Percentiles rank a stretch among this genome's conserved stretches.
Evolutionary conservation across 2,113 vertebrate genomes (phyloP).

Genomic region (Todiramphus chloris): DNA sequence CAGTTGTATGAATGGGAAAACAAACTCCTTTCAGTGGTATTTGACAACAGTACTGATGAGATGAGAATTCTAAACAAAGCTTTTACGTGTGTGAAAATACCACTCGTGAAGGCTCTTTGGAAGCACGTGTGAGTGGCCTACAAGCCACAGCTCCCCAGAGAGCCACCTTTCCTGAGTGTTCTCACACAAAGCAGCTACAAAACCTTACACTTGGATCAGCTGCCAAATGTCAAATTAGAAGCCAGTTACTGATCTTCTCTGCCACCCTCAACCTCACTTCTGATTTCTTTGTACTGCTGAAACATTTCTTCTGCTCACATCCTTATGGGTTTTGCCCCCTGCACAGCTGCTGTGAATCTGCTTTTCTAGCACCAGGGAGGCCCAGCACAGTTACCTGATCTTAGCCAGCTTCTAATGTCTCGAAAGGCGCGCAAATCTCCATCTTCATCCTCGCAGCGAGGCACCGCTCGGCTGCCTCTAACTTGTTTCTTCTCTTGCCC

Average conservation of each 20-base stretch:
- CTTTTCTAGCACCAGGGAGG: conserved; percentile 34
- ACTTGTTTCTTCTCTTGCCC: conserved; percentile 71
- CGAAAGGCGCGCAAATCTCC: conserved; percentile 70
- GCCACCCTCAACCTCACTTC: conserved; percentile 66
- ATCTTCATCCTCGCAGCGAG: background rate
- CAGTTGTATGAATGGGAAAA: background rate
- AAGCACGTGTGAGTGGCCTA: background rate
- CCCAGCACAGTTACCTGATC: conserved; percentile 50
- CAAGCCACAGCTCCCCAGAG: background rate
- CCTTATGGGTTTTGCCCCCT: conserved; percentile 13
- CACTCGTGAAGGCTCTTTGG: background rate
- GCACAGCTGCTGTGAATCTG: conserved; percentile 44
- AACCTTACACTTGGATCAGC: background rate
- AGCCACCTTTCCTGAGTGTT: background rate
- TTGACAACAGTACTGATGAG: background rate
- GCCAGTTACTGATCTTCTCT: background rate
- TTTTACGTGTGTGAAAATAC: background rate
- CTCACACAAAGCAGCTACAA: background rate
- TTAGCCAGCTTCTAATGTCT: conserved; percentile 60
- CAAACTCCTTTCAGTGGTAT: background rate
- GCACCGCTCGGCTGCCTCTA: conserved; percentile 47
- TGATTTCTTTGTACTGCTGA: conserved; percentile 61
- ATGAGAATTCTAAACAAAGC: background rate
- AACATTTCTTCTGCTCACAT: conserved; percentile 46
- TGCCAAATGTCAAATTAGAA: background rate